Conservation (phyloP, 64 coral and sea anemone species). For the Montipora cactus region DNA sequence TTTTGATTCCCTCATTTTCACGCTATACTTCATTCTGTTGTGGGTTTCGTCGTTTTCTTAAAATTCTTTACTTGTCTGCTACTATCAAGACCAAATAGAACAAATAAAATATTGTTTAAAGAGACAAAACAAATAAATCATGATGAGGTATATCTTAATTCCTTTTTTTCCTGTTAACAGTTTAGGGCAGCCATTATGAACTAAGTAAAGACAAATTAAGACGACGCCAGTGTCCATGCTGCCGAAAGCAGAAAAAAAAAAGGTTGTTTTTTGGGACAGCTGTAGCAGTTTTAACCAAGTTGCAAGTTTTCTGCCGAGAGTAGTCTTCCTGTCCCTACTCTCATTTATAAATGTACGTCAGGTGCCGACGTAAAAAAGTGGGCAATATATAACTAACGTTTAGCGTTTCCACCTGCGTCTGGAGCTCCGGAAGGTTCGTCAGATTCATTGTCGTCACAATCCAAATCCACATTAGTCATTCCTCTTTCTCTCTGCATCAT, state of each 20-base stretch:
- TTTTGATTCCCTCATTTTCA: no score
- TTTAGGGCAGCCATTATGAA: background rate
- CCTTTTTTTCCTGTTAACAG: constrained; percentile 14
- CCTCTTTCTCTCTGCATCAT: constrained; percentile 4
- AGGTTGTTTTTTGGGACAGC: background rate
- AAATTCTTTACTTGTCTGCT: no score
- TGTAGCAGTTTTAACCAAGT: background rate
- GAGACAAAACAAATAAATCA: background rate
- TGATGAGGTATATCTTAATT: background rate
- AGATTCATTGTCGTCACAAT: constrained; percentile 13
- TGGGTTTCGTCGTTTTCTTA: no score
- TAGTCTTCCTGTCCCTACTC: background rate
- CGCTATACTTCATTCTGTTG: no score
- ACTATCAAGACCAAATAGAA: no score
- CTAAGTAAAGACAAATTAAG: constrained; percentile 14
- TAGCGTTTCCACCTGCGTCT: background rate
- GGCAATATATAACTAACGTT: background rate
- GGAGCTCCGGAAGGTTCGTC: background rate
- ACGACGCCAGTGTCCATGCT: background rate
- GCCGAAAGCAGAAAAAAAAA: background rate
- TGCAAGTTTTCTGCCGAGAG: background rate
- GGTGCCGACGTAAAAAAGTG: background rate
- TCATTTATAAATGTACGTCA: background rate
- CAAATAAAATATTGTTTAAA: background rate
- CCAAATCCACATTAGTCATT: constrained; percentile 13